Evolutionary conservation across 2,888 invertebrate species (phyloP), one percentile per base, ranked within the genome.

Genomic region (Meteorus colon): DNA sequence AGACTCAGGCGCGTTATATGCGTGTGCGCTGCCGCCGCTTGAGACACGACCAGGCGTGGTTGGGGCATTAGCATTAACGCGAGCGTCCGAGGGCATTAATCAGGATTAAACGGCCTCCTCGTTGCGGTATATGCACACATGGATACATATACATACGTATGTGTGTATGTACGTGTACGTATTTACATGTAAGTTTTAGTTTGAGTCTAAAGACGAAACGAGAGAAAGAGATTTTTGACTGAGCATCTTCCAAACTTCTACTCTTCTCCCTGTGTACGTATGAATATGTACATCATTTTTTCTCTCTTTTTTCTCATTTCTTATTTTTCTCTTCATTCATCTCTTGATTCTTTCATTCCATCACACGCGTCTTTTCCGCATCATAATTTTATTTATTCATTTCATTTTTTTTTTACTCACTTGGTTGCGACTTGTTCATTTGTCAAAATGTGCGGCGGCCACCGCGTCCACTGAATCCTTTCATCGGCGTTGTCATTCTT

Each of bases 71-170:
- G 87, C 86, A 87, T 87, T 87, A 87, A 85, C 83, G 84, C 83
- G 83, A 85, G 84, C 85, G 86, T 84, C 84, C 85, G 82, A 81
- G 83, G 83, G 85, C 88, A 88, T 88, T 88, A 88, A 88, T 88
- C 88, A 88, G 87, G 87, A 88, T 88, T 88, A 88, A 87, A 86
- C 82, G 82, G 84, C 74, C 79, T 73, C 76, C 74, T 82, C 84
- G 80, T 80, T 81, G 76, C 73, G 81, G 80, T 82, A 19, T 55
- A 55, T 55, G 19, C 19, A 55, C 55, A 55, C 24, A 24, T 55
- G 19, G 2, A 55, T 19, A 55, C 55, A n/a, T 5, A 48, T 48
- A 4, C 16, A 48, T 48, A 4, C 16, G 14, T 48, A 16, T 48
- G 5, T 60, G 29, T 60, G 12, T 29, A 60, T 14, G 12, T 12